phyloP scores from a whole-genome alignment of 92 coral and sea anemone genomes.

The Parazoanthus atlanticus region DNA sequence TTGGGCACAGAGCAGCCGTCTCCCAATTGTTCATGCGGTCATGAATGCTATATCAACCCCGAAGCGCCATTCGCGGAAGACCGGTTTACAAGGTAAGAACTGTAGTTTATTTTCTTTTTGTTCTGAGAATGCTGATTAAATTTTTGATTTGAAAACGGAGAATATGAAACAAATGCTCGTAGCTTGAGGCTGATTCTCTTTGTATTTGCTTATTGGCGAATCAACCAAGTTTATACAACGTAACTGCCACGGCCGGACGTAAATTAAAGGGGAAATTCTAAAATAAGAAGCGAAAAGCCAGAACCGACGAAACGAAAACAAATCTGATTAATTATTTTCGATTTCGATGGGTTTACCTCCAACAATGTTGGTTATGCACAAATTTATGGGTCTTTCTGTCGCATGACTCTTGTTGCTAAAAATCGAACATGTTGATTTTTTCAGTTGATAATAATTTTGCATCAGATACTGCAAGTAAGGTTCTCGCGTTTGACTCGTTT shows the following conservation, averaged over 20 bases:
- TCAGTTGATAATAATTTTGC: neutral
- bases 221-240: constrained; percentile 2
- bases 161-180: neutral
- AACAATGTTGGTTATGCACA: neutral
- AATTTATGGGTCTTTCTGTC: neutral
- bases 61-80: constrained; percentile 93
- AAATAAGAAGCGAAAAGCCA: neutral
- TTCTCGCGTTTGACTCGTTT: neutral
- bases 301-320: neutral
- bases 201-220: neutral
- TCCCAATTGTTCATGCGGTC: constrained; percentile 59
- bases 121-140: neutral
- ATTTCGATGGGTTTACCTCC: neutral
- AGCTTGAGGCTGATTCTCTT: neutral
- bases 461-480: constrained; percentile 2
- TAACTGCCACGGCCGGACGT: neutral
- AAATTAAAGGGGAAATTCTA: neutral
- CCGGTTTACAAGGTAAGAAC: constrained; percentile 79
- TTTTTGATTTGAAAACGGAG: neutral
- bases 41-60: constrained; percentile 60
- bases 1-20: constrained; percentile 69
- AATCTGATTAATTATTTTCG: constrained; percentile 18
- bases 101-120: constrained; percentile 10
- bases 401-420: neutral
- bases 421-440: neutral